Base-by-base conservation (phyloP, 2,888 invertebrate species). In the Oligia strigilis region DNA sequence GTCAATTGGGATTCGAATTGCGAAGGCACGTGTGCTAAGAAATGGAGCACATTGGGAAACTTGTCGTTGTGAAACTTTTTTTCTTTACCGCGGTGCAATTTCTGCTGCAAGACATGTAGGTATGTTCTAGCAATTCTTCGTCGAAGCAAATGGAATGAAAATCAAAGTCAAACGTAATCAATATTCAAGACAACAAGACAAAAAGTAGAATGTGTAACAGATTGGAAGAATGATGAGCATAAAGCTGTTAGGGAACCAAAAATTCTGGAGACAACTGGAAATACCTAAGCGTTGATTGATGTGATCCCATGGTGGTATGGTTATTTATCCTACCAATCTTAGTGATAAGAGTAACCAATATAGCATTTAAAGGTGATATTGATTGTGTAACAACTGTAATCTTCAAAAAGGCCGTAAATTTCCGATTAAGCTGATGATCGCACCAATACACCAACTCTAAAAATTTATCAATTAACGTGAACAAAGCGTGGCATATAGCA, bases 1-100 rank as follows among this genome's bases (percentile, higher is more conserved):
- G 93, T 94, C 96, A 95, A 92, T 97, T 96, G 94, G 95, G 95
- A 97, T 97, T 97, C 96, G n/a, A n/a, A n/a, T n/a, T n/a, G 94
- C 89, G 76, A 90, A 91, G 92, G 95, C 94, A 94, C 94, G 91
- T 93, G 93, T 93, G 88, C 85, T 90, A 95, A 95, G 96, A 97
- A 97, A 96, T 97, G 96, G 96, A 96, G 93, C 96, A 95, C 88
- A 94, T 96, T 96, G 93, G 90, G 94, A 95, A 95, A 96, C 92
- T 92, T 93, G 93, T 89, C 81, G 83, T 94, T 94, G 94, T 92
- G 94, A 95, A 95, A 94, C 93, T 92, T 92, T 92, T 58, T 90
- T 88, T 87, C 88, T 90, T 88, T 76, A 79, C 79, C 67, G 71
- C 71, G 66, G 72, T 84, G 81, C 86, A 85, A 74, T 85, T 85